These are phyloP conservation scores for Lasioglossum albipes DNA, from an alignment of 1,140 invertebrate genomes.

Conservation along the genomic window DNA sequence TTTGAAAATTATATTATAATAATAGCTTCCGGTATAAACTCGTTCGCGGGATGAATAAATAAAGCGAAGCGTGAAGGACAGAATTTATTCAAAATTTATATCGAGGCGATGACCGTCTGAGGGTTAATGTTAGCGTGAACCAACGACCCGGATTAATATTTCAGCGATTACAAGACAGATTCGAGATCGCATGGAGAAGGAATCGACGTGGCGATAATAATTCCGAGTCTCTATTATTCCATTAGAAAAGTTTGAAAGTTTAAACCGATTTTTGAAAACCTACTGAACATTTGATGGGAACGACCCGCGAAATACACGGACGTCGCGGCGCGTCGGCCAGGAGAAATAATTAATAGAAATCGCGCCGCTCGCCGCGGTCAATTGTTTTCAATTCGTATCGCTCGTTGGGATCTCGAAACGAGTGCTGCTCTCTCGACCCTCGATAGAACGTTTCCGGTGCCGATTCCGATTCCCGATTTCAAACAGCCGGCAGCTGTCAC, in stretches of 20 bases:
- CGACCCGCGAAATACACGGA: neutral
- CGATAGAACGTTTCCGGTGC: neutral
- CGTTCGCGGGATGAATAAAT: no score
- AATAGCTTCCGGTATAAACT: no score
- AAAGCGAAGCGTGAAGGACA: no score
- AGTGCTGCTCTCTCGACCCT: neutral
- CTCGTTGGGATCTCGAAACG: neutral
- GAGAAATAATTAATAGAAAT: neutral
- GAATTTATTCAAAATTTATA: no score
- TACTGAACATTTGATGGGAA: neutral
- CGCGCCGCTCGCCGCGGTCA: neutral
- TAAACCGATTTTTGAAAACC: neutral
- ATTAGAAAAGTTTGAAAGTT: neutral
- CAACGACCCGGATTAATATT: no score
- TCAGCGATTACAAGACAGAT: no score
- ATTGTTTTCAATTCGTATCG: neutral
- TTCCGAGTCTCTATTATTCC: no score
- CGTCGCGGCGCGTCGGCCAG: neutral
- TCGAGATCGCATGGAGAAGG: no score
- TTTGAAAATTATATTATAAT: no score
- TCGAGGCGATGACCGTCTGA: no score
- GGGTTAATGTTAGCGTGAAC: no score
- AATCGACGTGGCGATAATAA: no score
- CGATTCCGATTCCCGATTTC: neutral
- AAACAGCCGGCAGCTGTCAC: neutral